These are phyloP conservation scores for Thysanoteuthis rhombus DNA, from an alignment of 2,888 invertebrate genomes.

Conservation along the genomic window DNA sequence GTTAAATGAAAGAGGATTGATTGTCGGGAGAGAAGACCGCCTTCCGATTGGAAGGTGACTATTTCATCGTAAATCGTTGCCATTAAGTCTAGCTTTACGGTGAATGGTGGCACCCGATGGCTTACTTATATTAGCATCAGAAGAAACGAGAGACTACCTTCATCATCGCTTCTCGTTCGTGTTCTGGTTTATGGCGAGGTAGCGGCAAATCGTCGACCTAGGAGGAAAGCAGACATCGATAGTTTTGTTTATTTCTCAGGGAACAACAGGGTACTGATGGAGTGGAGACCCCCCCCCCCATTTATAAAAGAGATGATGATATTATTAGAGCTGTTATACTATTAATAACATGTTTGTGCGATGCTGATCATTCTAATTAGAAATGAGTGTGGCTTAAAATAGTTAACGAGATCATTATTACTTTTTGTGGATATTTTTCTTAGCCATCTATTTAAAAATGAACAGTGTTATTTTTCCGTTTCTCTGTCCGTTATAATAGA, in stretches of 20 bases:
- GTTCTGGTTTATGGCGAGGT: slow-evolving; percentile 12
- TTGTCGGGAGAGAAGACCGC: neutral
- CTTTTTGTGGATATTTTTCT: neutral
- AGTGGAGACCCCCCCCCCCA: neutral
- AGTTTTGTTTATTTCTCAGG: neutral
- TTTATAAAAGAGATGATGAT: neutral
- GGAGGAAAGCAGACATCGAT: neutral
- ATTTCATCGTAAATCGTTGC: neutral
- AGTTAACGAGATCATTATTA: neutral
- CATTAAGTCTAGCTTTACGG: neutral
- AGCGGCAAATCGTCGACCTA: neutral
- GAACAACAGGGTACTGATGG: neutral
- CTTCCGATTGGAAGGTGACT: neutral
- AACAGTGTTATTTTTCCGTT: too few species aligned
- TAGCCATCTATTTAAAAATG: too few species aligned
- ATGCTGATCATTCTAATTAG: neutral
- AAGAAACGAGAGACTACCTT: neutral
- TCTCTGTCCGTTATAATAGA: too few species aligned
- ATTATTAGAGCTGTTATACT: neutral
- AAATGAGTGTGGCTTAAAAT: neutral
- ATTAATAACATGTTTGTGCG: neutral
- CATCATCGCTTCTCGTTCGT: neutral
- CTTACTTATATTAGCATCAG: neutral
- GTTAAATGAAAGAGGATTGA: neutral
- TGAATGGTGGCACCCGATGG: neutral